Conservation (phyloP, 1,140 invertebrate species). For the Popillia japonica region DNA sequence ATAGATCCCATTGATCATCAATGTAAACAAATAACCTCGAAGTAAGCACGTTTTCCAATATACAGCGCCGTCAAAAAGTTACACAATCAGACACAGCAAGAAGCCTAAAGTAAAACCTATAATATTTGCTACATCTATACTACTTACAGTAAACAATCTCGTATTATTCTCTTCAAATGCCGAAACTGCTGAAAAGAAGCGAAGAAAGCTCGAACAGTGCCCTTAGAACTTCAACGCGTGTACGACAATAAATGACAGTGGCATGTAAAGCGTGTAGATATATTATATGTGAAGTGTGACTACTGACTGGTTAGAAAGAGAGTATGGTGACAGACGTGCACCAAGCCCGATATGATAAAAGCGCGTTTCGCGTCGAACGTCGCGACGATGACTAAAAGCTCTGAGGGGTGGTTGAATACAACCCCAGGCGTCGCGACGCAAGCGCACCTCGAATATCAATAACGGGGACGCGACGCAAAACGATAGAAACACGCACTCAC, state of each 20-base stretch:
- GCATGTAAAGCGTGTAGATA: not conserved
- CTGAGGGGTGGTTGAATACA: slow-evolving; percentile 16
- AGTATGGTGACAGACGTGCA: slow-evolving; percentile 13
- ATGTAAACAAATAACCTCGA: slow-evolving; percentile 32
- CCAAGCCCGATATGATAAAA: not conserved
- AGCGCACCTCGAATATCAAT: slow-evolving; percentile 32
- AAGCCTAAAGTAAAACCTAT: not conserved
- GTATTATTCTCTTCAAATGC: not conserved
- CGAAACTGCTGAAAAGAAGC: not conserved
- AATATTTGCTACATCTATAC: not conserved
- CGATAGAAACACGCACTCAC: slow-evolving; percentile 30
- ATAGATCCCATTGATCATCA: not conserved
- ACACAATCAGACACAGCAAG: not conserved
- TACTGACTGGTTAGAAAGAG: not conserved
- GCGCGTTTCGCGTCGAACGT: slow-evolving; percentile 7
- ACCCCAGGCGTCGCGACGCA: slow-evolving; percentile 26
- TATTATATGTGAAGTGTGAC: not conserved
- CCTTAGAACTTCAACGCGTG: slow-evolving; percentile 6
- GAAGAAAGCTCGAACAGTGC: not conserved
- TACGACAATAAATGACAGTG: slow-evolving; percentile 8
- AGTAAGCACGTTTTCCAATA: slow-evolving; percentile 7
- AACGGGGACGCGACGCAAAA: slow-evolving; percentile 28
- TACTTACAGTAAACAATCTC: slow-evolving; percentile 30
- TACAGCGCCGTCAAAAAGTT: not conserved
- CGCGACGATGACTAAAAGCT: slow-evolving; percentile 30